These are phyloP conservation scores for Drosophila simulans DNA, from an alignment of 1,140 invertebrate species.

Conservation along the genomic window DNA sequence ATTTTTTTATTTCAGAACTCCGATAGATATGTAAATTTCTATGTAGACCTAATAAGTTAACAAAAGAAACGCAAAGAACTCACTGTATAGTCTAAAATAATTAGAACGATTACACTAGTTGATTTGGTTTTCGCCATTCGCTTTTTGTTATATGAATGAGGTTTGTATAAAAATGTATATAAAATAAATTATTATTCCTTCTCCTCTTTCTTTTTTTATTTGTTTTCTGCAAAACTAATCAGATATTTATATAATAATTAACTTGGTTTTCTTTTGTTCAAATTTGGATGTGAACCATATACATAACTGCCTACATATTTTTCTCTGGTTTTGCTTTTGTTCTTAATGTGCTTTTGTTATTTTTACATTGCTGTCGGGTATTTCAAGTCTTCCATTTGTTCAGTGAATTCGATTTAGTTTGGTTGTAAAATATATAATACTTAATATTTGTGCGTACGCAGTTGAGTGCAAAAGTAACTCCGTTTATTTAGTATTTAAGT, in stretches of 20 bases:
- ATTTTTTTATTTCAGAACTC: constrained; percentile 39
- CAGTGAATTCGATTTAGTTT: constrained; percentile 49
- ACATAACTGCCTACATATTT: constrained; percentile 27
- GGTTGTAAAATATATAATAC: constrained; percentile 71
- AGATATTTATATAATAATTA: constrained; percentile 25
- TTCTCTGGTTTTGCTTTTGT: constrained; percentile 1
- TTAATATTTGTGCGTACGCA: constrained; percentile 69
- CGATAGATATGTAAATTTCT: constrained; percentile 70
- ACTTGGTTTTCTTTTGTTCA: constrained; percentile 36
- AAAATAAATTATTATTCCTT: constrained; percentile 67
- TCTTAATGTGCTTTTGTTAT: constrained; percentile 42
- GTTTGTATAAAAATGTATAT: constrained; percentile 78
- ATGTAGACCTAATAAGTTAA: constrained; percentile 20
- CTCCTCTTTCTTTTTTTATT: constrained; percentile 7
- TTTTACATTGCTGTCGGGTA: constrained; percentile 66
- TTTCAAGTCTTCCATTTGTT: constrained; percentile 74
- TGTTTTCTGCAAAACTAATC: constrained; percentile 53
- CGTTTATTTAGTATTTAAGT: constrained; percentile 39
- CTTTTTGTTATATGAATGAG: constrained; percentile 44
- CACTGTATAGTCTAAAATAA: constrained; percentile 11
- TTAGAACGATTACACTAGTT: constrained; percentile 24
- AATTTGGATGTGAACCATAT: constrained; percentile 47
- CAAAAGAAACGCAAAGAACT: constrained; percentile 5
- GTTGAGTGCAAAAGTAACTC: constrained; percentile 54
- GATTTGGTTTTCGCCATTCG: constrained; percentile 16